Evolutionary conservation across 2,888 invertebrate species (phyloP), one percentile per base, ranked within the genome.

Genomic region (Opisthograptis luteolata): DNA sequence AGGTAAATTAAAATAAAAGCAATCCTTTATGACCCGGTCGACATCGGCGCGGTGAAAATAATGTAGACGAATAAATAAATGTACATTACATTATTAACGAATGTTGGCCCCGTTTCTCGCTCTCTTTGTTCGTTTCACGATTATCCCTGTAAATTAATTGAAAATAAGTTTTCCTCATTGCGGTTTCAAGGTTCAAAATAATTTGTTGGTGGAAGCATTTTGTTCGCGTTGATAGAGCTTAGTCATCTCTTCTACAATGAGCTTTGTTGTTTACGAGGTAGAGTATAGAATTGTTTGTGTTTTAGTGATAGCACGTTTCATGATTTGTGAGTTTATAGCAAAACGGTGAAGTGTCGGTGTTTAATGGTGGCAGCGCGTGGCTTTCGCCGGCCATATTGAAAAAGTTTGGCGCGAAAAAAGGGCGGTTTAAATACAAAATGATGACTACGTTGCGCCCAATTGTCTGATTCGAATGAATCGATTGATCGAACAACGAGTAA

Each of bases 281-380:
- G 62, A 68, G 83, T 74, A 57, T 66, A 69, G 58, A 74, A 69
- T 87, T 63, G 74, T 62, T 47, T 73, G 77, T 48, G 53, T 51
- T 41, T 48, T 39, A 55, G 51, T 66, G 79, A 80, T 79, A 78
- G 83, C 78, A 82, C 81, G 81, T 88, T 88, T 87, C 87, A 89
- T 90, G 90, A 91, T 91, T 91, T 90, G 91, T 91, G 89, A 90
- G 90, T 90, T 91, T 90, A 89, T 89, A 88, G 87, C 85, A 79
- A n/a, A n/a, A 85, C 88, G 87, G 88, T 88, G 89, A 88, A 89
- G 90, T 89, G 88, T 84, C 86, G 87, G 87, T 84, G 87, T 86
- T 87, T 89, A 88, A 88, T 89, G 89, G 89, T 85, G 86, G 85
- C 85, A 81, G 82, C 81, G 87, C 82, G 84, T 81, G 83, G 86